Evolutionary conservation across 2,888 invertebrate species (phyloP), one percentile per base, ranked within the genome.

Genomic region (Eulithis prunata): DNA sequence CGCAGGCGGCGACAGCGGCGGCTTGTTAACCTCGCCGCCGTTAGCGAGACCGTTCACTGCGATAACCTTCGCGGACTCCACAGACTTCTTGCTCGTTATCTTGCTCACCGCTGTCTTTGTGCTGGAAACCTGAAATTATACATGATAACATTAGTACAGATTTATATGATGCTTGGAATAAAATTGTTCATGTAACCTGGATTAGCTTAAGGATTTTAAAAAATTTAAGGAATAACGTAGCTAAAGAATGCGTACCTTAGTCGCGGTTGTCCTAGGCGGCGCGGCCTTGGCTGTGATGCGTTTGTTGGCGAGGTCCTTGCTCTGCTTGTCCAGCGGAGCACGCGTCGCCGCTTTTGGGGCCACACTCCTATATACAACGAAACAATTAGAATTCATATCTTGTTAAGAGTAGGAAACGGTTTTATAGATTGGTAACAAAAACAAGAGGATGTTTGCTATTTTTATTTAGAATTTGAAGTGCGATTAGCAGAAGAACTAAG

Each of bases 291-390:
- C 94, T 12, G 94, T 94, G 77, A 96, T 93, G 79, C 95, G 94
- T 79, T 95, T 96, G 83, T 96, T 96, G 58, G 95, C 95, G 75
- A 95, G 94, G 72, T 96, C 96, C 84, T 96, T 96, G 71, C 93
- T 94, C 78, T 95, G 95, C 77, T 96, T 96, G 84, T 85, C 94
- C 77, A 86, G 81, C 1, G 81, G 73, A 57, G 73, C 68, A 54
- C 82, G 81, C 51, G 80, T 72, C 62, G 79, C 75, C 21, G 85
- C 80, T 71, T 79, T 82, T 5, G 86, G 82, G 6, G 80, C 86
- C 53, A 82, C 78, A 51, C 83, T 64, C 74, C 88, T 88, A 69
- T 21, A 10, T 3, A 8, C 6, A 8, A 47, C 10, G n/a, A 5
- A n/a, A 47, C 13, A 47, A 47, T 47, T 8, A 47, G 7, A 14